Conservation (phyloP, 2,888 invertebrate genomes). For the Drosophila meridiana region DNA sequence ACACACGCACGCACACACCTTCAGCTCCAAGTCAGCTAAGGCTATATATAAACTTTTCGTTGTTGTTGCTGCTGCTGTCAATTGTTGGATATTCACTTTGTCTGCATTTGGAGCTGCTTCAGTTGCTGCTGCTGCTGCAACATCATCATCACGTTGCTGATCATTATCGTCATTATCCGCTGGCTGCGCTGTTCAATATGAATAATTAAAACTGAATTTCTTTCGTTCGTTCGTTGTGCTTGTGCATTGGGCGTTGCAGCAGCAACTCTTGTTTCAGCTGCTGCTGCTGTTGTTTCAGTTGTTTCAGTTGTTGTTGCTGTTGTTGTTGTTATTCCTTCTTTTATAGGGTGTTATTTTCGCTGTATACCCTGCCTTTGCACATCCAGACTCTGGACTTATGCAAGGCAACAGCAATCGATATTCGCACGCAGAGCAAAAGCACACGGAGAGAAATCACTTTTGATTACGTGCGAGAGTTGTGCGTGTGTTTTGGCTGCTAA, state of each 20-base stretch:
- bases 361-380: slow-evolving; percentile 47
- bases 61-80: slow-evolving; percentile 31
- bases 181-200: slow-evolving; percentile 42
- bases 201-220: slow-evolving; percentile 71
- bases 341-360: slow-evolving; percentile 13
- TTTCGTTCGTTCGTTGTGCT: slow-evolving; percentile 49
- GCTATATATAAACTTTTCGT: slow-evolving; percentile 59
- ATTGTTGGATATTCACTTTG: slow-evolving; percentile 31
- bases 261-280: slow-evolving; percentile 3
- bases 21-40: slow-evolving; percentile 35
- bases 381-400: slow-evolving; percentile 78
- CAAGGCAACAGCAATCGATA: slow-evolving; percentile 82
- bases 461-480: slow-evolving; percentile 5
- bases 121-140: slow-evolving; percentile 26
- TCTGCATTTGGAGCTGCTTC: slow-evolving; percentile 26
- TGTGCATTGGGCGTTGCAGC: slow-evolving; percentile 49
- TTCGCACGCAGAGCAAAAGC: slow-evolving; percentile 54
- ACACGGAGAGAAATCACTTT: slow-evolving; percentile 41
- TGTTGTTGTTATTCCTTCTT: slow-evolving; percentile 3
- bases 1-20: slow-evolving; percentile 24
- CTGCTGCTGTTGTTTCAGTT: slow-evolving; percentile 1
- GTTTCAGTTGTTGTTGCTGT: not conserved
- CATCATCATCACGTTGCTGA: slow-evolving; percentile 12
- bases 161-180: slow-evolving; percentile 7
- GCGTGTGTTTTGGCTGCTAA: not conserved